Conservation (phyloP, 1,140 invertebrate genomes). For the Neodiprion fabricii region DNA sequence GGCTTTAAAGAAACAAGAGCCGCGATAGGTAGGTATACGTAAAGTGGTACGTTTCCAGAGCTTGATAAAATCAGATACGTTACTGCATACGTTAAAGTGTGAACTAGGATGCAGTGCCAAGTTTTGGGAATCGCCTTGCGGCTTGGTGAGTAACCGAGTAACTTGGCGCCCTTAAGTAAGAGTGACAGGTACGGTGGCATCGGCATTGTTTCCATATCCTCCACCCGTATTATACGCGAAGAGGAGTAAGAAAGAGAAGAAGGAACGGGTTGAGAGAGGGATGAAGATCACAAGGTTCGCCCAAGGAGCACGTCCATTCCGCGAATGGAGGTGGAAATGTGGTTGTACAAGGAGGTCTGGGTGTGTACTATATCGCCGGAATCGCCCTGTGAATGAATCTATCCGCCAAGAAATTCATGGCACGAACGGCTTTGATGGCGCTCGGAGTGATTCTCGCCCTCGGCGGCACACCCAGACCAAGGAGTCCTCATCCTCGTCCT, state of each 20-base stretch:
- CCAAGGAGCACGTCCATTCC: conserved; percentile 34
- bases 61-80: too few relatives aligned
- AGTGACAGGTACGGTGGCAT: too few relatives aligned
- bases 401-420: conserved; percentile 48
- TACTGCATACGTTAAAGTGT: too few relatives aligned
- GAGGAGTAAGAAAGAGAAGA: too few relatives aligned
- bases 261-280: conserved; percentile 26
- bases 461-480: background rate
- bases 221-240: too few relatives aligned
- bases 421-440: conserved; percentile 57
- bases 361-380: background rate
- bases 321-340: conserved; percentile 6
- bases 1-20: too few relatives aligned
- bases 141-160: too few relatives aligned
- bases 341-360: conserved; percentile 9
- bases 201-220: too few relatives aligned
- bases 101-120: too few relatives aligned
- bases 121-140: too few relatives aligned
- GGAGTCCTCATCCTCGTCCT: background rate
- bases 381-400: conserved; percentile 37
- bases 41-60: too few relatives aligned
- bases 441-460: conserved; percentile 50
- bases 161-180: background rate
- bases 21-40: too few relatives aligned
- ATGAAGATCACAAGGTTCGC: conserved; percentile 46